These are phyloP conservation scores for Adineta ricciae DNA, from an alignment of 2,888 invertebrate species.

Conservation along the genomic window DNA sequence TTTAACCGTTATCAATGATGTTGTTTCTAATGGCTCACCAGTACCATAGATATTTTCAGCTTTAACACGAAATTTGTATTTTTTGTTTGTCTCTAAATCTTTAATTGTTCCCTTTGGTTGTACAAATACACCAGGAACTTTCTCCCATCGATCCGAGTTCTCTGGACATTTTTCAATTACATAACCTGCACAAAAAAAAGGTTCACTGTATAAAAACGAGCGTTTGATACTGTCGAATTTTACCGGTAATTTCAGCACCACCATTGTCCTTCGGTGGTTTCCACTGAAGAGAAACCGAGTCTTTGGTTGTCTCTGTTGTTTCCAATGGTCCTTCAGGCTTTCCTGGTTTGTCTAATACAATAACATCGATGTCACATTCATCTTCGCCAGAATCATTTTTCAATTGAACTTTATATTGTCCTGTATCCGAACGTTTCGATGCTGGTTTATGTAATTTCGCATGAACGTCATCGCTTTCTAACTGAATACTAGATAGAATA, in stretches of 20 bases:
- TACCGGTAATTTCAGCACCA: slow-evolving; percentile 51
- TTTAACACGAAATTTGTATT: slow-evolving; percentile 83
- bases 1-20: slow-evolving; percentile 31
- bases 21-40: slow-evolving; percentile 73
- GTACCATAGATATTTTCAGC: slow-evolving; percentile 94
- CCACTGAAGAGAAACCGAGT: slow-evolving; percentile 53
- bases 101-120: slow-evolving; percentile 35
- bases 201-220: background rate
- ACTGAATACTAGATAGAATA: slow-evolving; percentile 37
- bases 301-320: slow-evolving; percentile 52
- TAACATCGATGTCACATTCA: slow-evolving; percentile 45
- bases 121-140: slow-evolving; percentile 74
- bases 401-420: slow-evolving; percentile 47
- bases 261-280: slow-evolving; percentile 52
- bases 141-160: slow-evolving; percentile 81
- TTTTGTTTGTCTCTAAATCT: slow-evolving; percentile 80
- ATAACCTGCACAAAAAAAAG: slow-evolving; percentile 59
- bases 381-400: slow-evolving; percentile 46
- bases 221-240: background rate
- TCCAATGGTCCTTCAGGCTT: slow-evolving; percentile 51
- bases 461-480: slow-evolving; percentile 43
- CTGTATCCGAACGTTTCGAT: slow-evolving; percentile 46
- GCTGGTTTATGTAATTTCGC: slow-evolving; percentile 44
- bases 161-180: slow-evolving; percentile 86
- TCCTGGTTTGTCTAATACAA: slow-evolving; percentile 49